Base-by-base conservation (phyloP, 2,888 invertebrate species). In the Hirtodrosophila cameraria region DNA sequence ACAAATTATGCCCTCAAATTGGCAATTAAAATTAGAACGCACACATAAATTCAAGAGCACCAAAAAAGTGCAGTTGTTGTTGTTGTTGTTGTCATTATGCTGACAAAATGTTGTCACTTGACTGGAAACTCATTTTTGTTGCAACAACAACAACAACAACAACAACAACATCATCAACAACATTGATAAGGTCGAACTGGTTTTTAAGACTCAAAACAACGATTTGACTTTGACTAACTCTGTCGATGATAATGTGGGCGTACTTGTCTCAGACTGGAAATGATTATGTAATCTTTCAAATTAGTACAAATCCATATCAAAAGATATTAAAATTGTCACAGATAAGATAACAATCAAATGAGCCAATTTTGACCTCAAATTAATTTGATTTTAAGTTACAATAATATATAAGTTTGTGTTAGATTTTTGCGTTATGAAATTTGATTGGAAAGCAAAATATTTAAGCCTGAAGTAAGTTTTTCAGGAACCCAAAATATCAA, bases 1-100 rank as follows among this genome's bases (percentile, higher is more conserved):
- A 74, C 85, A 81, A 81, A 81, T 81, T 86, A 81, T 81, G 87
- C 78, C 87, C 87, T 80, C 86, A 86, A 81, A 86, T 86, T 86
- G 81, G 68, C 81, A 86, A 81, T 81, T 81, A 86, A 86, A 81
- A 81, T 81, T 86, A 81, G 87, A 81, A 84, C 87, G 78, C 78
- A 78, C 64, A 66, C 78, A 81, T 81, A 81, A 81, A 81, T 86
- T 81, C 74, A 80, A 69, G 60, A 74, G 58, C 59, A 50, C 12
- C 57, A 15, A 69, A 46, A 71, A 71, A 76, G 41, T 42, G 25
- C 23, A 41, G 33, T 45, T 59, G 36, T 27, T 36, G 36, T n/a
- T 15, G 27, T 27, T 55, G 75, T 48, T 71, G 68, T 73, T 67
- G 68, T 69, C 48, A 70, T 73, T 50, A 67, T 46, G 46, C 52